Evolutionary conservation across 37 sponge, comb jelly and placozoan genomes (phyloP).

Genomic region (Amphimedon queenslandica): DNA sequence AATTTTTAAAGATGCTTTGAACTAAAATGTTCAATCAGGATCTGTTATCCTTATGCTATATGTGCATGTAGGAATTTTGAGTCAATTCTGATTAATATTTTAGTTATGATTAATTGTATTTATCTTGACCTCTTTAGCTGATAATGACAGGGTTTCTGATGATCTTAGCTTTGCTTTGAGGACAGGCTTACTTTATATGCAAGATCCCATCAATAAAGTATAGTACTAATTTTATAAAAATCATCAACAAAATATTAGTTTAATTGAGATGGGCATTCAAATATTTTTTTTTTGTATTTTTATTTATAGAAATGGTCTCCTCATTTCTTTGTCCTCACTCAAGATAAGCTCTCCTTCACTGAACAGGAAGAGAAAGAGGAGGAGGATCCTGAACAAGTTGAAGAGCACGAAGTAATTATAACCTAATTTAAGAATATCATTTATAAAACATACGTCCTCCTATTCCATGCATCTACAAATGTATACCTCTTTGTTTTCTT

Average conservation of each 20-base stretch:
- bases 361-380: slow-evolving; percentile 74
- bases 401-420: slow-evolving; percentile 44
- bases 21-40: too few relatives aligned
- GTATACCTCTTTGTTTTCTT: too few relatives aligned
- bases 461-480: too few relatives aligned
- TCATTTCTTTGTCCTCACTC: slow-evolving; percentile 87
- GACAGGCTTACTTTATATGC: slow-evolving; percentile 79
- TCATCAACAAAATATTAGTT: too few relatives aligned
- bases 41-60: too few relatives aligned
- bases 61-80: too few relatives aligned
- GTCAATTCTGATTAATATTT: too few relatives aligned
- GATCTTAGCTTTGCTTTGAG: slow-evolving; percentile 71
- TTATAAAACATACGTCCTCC: too few relatives aligned
- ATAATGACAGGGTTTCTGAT: slow-evolving; percentile 6
- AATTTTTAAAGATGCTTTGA: too few relatives aligned
- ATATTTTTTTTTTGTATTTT: slow-evolving; percentile 1
- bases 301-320: slow-evolving; percentile 59
- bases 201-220: slow-evolving; percentile 90
- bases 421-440: not conserved
- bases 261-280: not conserved
- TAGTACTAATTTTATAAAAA: not conserved
- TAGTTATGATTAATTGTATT: too few relatives aligned
- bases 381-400: slow-evolving; percentile 55
- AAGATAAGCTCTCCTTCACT: slow-evolving; percentile 72
- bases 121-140: not conserved